These are phyloP conservation scores for Ranitomeya variabilis DNA, from an alignment of 2,113 vertebrate genomes.

Conservation along the genomic window DNA sequence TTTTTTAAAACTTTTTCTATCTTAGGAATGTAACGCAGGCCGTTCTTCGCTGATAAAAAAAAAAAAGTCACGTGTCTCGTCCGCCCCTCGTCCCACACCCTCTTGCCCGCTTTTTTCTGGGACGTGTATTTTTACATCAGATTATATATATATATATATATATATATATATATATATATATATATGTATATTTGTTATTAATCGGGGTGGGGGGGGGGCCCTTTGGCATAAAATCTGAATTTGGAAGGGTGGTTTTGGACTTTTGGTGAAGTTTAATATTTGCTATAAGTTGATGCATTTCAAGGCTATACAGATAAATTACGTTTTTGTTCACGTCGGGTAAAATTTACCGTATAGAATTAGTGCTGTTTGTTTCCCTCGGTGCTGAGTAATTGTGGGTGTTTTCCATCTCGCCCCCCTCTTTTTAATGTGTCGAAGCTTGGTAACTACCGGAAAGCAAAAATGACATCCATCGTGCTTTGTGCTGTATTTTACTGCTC, in stretches of 20 bases:
- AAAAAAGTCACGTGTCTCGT: slow-evolving; percentile 48
- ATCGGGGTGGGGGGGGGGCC: not conserved
- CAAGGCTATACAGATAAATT: not conserved
- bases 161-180: not conserved
- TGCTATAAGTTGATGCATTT: not conserved
- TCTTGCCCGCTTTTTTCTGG: slow-evolving; percentile 50
- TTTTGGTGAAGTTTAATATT: not conserved
- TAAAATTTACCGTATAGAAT: not conserved
- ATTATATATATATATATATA: not conserved
- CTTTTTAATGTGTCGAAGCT: not conserved
- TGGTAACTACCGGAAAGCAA: not conserved
- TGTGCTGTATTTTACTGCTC: not conserved
- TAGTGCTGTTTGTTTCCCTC: not conserved
- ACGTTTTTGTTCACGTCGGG: not conserved
- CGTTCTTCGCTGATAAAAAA: slow-evolving; percentile 20
- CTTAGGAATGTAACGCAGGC: slow-evolving; percentile 24
- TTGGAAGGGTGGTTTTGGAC: not conserved
- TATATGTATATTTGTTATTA: not conserved
- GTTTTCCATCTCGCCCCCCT: not conserved
- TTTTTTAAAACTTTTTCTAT: slow-evolving; percentile 9
- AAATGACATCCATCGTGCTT: not conserved
- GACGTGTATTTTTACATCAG: not conserved
- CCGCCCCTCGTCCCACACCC: slow-evolving; percentile 48
- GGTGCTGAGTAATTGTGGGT: slow-evolving; percentile 32
- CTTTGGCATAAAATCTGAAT: not conserved